Percentiles rank a stretch among this genome's conserved stretches.
These are phyloP conservation scores for Pogonocherus hispidulus DNA, from an alignment of 2,888 invertebrate species.

Conservation along the genomic window DNA sequence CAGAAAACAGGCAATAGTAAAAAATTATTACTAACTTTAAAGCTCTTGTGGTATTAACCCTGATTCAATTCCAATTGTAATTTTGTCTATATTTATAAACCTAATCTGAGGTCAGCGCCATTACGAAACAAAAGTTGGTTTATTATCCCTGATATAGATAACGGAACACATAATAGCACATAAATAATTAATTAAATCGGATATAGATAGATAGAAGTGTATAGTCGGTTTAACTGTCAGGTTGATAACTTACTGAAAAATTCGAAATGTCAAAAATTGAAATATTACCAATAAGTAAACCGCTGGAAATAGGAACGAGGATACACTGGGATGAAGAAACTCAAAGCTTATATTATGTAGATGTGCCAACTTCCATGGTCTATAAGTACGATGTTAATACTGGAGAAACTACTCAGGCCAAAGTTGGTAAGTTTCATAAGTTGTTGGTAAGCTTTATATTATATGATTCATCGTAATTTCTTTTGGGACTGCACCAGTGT, in stretches of 20 bases:
- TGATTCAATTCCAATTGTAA: neutral
- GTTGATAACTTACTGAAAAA: neutral
- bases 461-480: no score
- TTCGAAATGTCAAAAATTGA: constrained; percentile 20
- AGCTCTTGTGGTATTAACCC: no score
- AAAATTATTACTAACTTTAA: no score
- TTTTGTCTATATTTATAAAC: neutral
- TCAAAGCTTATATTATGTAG: constrained; percentile 77
- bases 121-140: neutral
- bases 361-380: constrained; percentile 67
- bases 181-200: constrained; percentile 14
- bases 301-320: constrained; percentile 74
- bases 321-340: constrained; percentile 78
- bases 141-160: constrained; percentile 15
- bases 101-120: constrained; percentile 8
- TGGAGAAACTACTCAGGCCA: constrained; percentile 51
- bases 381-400: constrained; percentile 56
- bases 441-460: no score
- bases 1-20: no score
- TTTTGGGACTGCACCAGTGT: no score
- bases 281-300: constrained; percentile 26
- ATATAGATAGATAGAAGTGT: neutral
- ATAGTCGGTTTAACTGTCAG: neutral
- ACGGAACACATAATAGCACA: neutral
- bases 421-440: constrained; percentile 43